phyloP scores from a whole-genome alignment of 2,888 invertebrate species.

The Philopedon plagiatum region DNA sequence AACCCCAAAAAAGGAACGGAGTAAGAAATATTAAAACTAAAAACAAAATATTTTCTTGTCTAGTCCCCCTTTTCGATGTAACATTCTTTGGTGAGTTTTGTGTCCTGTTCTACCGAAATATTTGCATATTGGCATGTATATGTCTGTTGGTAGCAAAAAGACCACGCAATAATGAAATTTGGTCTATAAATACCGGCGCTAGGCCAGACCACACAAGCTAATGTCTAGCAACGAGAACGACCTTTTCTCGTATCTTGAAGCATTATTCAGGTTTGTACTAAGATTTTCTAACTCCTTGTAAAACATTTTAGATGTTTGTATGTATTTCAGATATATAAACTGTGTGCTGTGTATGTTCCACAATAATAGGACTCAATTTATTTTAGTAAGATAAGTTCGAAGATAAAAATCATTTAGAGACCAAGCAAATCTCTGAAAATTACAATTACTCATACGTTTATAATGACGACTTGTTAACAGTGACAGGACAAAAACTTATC shows the following conservation, averaged over 20 bases:
- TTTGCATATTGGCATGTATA: slow-evolving; percentile 42
- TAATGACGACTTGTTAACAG: no score
- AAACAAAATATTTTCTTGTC: no score
- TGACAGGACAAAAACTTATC: no score
- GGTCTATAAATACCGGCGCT: slow-evolving; percentile 50
- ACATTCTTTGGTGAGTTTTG: neutral
- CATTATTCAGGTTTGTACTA: neutral
- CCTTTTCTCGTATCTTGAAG: slow-evolving; percentile 35
- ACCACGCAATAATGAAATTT: slow-evolving; percentile 36
- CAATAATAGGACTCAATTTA: no score
- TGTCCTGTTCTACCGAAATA: slow-evolving; percentile 28
- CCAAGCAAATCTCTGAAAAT: no score
- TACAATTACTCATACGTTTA: no score
- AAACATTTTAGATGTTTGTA: neutral
- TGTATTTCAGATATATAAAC: no score
- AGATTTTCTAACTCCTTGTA: neutral
- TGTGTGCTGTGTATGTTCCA: no score
- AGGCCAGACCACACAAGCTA: slow-evolving; percentile 48
- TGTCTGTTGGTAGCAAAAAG: slow-evolving; percentile 39
- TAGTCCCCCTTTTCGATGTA: slow-evolving; percentile 17
- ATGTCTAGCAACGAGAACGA: slow-evolving; percentile 34
- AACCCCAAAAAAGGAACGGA: no score
- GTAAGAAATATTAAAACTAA: no score
- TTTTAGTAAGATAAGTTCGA: no score
- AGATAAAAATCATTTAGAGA: no score